Percentiles rank a stretch among this genome's conserved stretches.
Evolutionary conservation across 2,113 vertebrate genomes (phyloP).

Genomic region (Theropithecus gelada): DNA sequence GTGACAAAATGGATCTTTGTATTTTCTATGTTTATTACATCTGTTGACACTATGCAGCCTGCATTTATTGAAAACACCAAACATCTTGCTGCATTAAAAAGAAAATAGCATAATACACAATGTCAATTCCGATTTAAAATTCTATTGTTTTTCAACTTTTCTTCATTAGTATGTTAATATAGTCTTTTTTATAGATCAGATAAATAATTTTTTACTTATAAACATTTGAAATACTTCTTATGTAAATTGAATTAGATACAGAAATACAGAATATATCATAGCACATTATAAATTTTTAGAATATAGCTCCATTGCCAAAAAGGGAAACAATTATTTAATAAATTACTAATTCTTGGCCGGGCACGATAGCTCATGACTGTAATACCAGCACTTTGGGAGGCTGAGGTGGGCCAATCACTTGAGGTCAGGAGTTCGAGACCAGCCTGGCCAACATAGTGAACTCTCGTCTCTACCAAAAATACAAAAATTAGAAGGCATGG

Average conservation of each 20-base stretch:
- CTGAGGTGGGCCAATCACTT: too few relatives aligned
- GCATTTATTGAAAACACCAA: slow-evolving; percentile 55
- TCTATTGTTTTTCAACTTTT: slow-evolving; percentile 45
- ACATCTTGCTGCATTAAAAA: slow-evolving; percentile 59
- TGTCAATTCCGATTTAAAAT: slow-evolving; percentile 59
- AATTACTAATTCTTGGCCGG: neutral
- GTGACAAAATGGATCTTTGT: slow-evolving; percentile 61
- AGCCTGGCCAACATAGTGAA: too few relatives aligned
- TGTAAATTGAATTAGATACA: slow-evolving; percentile 42
- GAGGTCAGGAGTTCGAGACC: too few relatives aligned
- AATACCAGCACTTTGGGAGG: too few relatives aligned
- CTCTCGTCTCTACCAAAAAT: too few relatives aligned
- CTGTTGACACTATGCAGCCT: slow-evolving; percentile 47
- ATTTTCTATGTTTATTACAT: slow-evolving; percentile 58
- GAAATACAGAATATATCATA: slow-evolving; percentile 43
- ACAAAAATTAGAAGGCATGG: too few relatives aligned
- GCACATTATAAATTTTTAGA: slow-evolving; percentile 30
- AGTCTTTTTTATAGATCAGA: slow-evolving; percentile 18
- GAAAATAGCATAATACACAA: slow-evolving; percentile 15
- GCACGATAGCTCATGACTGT: too few relatives aligned
- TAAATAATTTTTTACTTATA: slow-evolving; percentile 44
- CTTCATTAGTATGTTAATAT: slow-evolving; percentile 54
- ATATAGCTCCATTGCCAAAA: neutral
- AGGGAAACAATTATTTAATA: slow-evolving; percentile 44
- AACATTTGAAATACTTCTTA: slow-evolving; percentile 43